Evolutionary conservation across 1,140 invertebrate species (phyloP).

Genomic region (Apocrypta bakeri): DNA sequence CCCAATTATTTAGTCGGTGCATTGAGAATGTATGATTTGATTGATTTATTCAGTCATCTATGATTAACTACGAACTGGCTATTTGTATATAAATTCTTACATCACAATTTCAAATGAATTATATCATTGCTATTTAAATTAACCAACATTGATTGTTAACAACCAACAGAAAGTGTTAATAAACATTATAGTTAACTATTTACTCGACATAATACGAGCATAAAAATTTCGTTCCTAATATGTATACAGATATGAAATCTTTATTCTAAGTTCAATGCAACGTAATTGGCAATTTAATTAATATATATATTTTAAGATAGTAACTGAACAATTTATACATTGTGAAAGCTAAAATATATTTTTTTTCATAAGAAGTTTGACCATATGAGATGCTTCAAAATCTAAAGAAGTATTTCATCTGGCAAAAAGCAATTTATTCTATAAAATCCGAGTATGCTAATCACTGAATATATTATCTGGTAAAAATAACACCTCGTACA

Average conservation of each 20-base stretch:
- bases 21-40: neutral
- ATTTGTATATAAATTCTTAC: neutral
- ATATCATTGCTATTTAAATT: constrained; percentile 20
- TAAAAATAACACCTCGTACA: neutral
- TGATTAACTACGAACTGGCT: neutral
- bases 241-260: neutral
- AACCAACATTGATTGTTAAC: constrained; percentile 2
- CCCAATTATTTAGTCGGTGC: constrained; percentile 4
- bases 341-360: no score
- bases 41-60: neutral
- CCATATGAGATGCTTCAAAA: neutral
- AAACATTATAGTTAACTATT: neutral
- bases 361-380: no score
- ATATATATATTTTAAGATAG: no score
- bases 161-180: no score
- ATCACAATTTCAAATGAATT: constrained; percentile 28
- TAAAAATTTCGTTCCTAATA: neutral
- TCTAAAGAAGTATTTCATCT: no score
- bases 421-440: neutral
- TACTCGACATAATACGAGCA: neutral
- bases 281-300: no score
- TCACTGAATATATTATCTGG: neutral
- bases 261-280: neutral
- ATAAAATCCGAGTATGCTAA: neutral
- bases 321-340: no score